Evolutionary conservation across 2,888 invertebrate genomes (phyloP), one percentile per base, ranked within the genome.

Genomic region (Coenonympha glycerion): DNA sequence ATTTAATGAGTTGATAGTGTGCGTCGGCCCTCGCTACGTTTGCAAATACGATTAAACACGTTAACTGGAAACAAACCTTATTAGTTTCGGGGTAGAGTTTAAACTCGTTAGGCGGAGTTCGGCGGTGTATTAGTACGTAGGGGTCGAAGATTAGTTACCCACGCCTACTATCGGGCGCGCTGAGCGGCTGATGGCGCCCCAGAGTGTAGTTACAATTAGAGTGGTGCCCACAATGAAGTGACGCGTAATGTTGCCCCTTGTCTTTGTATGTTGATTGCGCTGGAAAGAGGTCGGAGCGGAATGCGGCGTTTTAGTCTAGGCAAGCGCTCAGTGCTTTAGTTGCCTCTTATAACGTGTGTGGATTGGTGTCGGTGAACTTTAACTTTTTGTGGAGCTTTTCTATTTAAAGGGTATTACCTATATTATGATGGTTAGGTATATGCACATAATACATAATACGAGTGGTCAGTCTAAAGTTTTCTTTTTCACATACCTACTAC

Each of bases 1-100:
- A 87, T 87, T 87, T 87, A 87, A 87, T 86, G 85, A 86, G 80
- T 84, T 84, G 87, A 85, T 87, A 86, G 87, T 87, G 87, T 86
- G 85, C 81, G 87, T 86, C 84, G 78, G 82, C 84, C 85, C 84
- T 79, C 80, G 81, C 83, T 76, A 77, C 79, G 83, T 85, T 84
- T 78, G 82, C 85, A 81, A 83, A 85, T 83, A 82, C 71, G 65
- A 55, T 53, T 33, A 28, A 41, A 47, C 9, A 28, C 11, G 21
- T 18, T 61, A 53, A 36, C 40, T 55, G 54, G 78, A 61, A 62
- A 58, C 65, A 54, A 53, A 59, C 76, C 69, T 65, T 81, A 69
- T 41, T 52, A 31, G 40, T 50, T 6, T 28, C 4, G 42, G 2
- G 22, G 41, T 69, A 73, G 61, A 71, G 65, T 58, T 60, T 55